phyloP scores from a whole-genome alignment of 2,797 vertebrate genomes.

The Graptemys geographica region DNA sequence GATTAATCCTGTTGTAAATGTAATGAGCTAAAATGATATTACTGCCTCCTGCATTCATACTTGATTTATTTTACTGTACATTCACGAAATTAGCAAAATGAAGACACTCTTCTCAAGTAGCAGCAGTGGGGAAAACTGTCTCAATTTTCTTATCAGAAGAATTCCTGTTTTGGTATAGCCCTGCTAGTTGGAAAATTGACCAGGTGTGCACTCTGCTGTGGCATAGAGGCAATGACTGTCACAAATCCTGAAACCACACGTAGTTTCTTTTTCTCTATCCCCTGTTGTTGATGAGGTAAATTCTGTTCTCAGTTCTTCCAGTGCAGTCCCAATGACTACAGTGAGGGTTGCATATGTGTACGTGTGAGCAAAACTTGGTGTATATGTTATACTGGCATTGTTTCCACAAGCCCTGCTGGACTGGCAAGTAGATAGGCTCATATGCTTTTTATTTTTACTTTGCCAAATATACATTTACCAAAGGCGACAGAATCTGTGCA shows the following conservation, averaged over 20 bases:
- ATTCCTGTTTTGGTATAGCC: neutral
- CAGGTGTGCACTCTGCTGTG: neutral
- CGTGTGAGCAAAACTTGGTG: conserved; percentile 14
- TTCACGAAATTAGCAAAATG: neutral
- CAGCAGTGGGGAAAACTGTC: neutral
- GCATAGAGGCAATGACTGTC: neutral
- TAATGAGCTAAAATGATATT: neutral
- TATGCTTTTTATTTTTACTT: neutral
- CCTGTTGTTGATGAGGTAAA: neutral
- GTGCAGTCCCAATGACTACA: neutral
- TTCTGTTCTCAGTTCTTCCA: neutral
- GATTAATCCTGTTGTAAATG: conserved; percentile 13
- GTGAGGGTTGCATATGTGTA: neutral
- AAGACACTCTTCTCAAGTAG: neutral
- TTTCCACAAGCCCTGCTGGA: neutral
- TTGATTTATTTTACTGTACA: neutral
- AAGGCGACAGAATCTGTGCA: conserved; percentile 50
- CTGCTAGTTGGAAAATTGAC: neutral
- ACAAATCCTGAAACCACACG: conserved; percentile 2
- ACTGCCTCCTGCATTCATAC: neutral
- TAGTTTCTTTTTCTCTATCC: neutral
- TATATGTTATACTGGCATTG: neutral
- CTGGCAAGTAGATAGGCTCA: neutral
- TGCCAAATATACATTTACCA: neutral
- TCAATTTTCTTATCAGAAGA: neutral